Conservation (phyloP, 2,797 vertebrate species). For the Rhinichthys osculus region DNA sequence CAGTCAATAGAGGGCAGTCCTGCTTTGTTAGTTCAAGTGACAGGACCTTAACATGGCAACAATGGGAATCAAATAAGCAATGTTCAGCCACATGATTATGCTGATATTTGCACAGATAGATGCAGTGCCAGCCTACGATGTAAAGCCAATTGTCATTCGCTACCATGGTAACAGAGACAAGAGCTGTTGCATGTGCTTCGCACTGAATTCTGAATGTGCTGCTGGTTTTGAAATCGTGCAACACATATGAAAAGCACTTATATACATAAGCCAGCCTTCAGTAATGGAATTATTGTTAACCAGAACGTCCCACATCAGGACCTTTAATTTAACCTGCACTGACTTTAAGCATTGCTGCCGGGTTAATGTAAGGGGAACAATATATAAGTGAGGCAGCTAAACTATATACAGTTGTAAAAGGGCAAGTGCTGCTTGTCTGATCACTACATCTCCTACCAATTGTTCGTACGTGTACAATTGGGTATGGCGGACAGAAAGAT, state of each 20-base stretch:
- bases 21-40: constrained; percentile 42
- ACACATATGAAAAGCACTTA: constrained; percentile 41
- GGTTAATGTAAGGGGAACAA: not conserved
- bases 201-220: constrained; percentile 56
- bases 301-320: not conserved
- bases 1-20: constrained; percentile 24
- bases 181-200: constrained; percentile 58
- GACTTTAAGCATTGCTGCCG: not conserved
- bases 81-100: constrained; percentile 62
- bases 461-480: constrained; percentile 18
- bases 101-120: constrained; percentile 66
- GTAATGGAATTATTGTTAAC: constrained; percentile 5
- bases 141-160: constrained; percentile 66
- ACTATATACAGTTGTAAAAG: constrained; percentile 13
- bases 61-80: constrained; percentile 39
- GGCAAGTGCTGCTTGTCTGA: not conserved
- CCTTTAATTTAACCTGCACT: not conserved
- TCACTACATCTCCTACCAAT: not conserved
- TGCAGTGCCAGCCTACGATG: constrained; percentile 62
- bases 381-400: not conserved
- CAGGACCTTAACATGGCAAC: constrained; percentile 36
- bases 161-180: constrained; percentile 65
- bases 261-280: not conserved
- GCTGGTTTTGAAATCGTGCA: constrained; percentile 46
- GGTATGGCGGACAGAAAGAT: constrained; percentile 32